phyloP scores from a whole-genome alignment of 2,888 invertebrate genomes.

The Phrixothrix hirtus region DNA sequence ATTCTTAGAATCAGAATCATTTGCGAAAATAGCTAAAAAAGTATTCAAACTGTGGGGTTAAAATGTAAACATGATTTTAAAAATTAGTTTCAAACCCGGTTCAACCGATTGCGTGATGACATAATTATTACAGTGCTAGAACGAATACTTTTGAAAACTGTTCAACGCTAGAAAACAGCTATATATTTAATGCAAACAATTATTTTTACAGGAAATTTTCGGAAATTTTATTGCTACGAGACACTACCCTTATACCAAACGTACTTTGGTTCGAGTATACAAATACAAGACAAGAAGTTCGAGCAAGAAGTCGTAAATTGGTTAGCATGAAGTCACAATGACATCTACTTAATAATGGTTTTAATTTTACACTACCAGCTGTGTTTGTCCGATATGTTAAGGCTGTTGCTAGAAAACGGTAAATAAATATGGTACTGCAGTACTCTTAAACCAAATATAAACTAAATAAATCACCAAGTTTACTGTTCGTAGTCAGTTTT shows the following conservation, averaged over 20 bases:
- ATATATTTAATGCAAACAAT: background rate
- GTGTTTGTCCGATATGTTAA: conserved; percentile 40
- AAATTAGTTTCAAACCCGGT: no score
- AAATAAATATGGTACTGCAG: no score
- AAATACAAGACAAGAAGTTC: conserved; percentile 79
- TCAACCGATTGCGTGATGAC: no score
- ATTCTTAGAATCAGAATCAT: no score
- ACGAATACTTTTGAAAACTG: no score
- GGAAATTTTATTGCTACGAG: conserved; percentile 83
- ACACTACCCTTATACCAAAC: conserved; percentile 89
- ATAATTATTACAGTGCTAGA: no score
- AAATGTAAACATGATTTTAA: no score
- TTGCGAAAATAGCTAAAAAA: no score
- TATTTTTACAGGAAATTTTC: conserved; percentile 71
- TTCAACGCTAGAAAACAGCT: no score
- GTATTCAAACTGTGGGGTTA: no score
- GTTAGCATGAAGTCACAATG: conserved; percentile 83
- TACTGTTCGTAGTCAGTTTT: no score
- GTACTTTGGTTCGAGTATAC: conserved; percentile 94
- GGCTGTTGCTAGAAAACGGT: conserved; percentile 29
- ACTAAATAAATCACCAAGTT: no score
- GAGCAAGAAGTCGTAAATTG: conserved; percentile 77
- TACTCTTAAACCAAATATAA: background rate
- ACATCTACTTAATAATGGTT: conserved; percentile 63
- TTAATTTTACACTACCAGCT: conserved; percentile 46